Conservation (phyloP, 2,113 vertebrate genomes). For the Thomomys bottae region DNA sequence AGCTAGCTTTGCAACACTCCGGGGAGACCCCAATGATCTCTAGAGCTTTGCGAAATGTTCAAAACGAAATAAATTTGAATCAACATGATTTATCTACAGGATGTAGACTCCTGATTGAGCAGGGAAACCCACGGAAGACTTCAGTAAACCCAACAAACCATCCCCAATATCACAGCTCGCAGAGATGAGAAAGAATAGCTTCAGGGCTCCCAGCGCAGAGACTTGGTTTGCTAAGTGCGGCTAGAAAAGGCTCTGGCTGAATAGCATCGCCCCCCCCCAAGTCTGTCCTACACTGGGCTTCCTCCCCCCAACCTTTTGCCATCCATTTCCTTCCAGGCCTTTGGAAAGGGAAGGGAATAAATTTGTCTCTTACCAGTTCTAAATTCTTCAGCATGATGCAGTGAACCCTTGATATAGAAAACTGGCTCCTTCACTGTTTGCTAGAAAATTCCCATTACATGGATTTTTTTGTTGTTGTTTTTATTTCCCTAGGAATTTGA, state of each 20-base stretch:
- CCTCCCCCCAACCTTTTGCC: background rate
- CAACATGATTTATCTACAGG: conserved; percentile 51
- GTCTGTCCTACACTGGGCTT: background rate
- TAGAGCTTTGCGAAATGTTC: conserved; percentile 52
- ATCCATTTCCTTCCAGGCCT: background rate
- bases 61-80: conserved; percentile 50
- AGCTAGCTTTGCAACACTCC: conserved; percentile 58
- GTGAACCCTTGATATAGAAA: background rate
- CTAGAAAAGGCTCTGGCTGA: background rate
- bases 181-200: background rate
- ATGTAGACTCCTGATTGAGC: conserved; percentile 9
- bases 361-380: background rate
- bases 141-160: background rate
- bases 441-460: conserved; percentile 23
- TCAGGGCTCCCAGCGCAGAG: background rate
- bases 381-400: background rate
- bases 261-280: too few species aligned
- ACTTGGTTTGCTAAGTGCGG: background rate
- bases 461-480: background rate
- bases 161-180: background rate
- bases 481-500: background rate
- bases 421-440: background rate
- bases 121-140: background rate
- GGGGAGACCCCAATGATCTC: conserved; percentile 32
- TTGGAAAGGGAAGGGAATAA: background rate